phyloP scores from a whole-genome alignment of 1,140 invertebrate species.

The Drosophila nasuta region DNA sequence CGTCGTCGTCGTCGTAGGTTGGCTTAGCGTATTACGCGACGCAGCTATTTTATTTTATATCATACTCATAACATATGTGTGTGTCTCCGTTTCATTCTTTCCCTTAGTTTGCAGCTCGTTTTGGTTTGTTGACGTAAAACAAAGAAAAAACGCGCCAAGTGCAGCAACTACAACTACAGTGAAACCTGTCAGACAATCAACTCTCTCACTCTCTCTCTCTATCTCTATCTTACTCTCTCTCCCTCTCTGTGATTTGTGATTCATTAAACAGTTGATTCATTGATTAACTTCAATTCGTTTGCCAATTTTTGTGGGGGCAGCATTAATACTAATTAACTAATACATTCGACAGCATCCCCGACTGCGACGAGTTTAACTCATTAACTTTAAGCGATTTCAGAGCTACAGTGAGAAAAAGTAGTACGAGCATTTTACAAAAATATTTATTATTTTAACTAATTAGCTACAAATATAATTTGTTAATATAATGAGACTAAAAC shows the following conservation, averaged over 20 bases:
- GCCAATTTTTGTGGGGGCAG: not conserved
- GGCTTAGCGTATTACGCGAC: slow-evolving; percentile 60
- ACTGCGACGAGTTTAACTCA: not conserved
- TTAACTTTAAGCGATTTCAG: not conserved
- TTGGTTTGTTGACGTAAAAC: slow-evolving; percentile 76
- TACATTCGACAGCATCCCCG: not conserved
- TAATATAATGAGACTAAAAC: not conserved
- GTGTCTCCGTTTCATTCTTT: slow-evolving; percentile 9
- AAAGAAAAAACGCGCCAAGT: slow-evolving; percentile 51
- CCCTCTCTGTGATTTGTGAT: slow-evolving; percentile 17
- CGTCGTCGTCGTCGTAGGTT: slow-evolving; percentile 63
- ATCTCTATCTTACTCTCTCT: not conserved
- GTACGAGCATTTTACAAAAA: not conserved
- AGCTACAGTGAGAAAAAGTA: slow-evolving; percentile 5
- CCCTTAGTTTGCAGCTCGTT: slow-evolving; percentile 51
- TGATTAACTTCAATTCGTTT: slow-evolving; percentile 16
- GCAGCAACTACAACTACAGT: slow-evolving; percentile 27
- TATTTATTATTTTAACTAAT: not conserved
- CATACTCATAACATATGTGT: not conserved
- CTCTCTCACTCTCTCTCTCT: not conserved
- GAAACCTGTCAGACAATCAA: slow-evolving; percentile 17
- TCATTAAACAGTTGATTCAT: slow-evolving; percentile 39
- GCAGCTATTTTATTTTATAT: slow-evolving; percentile 29
- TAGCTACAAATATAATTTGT: not conserved
- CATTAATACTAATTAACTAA: slow-evolving; percentile 7